These are phyloP conservation scores for Oplegnathus fasciatus DNA, from an alignment of 2,113 vertebrate species.

Conservation along the genomic window DNA sequence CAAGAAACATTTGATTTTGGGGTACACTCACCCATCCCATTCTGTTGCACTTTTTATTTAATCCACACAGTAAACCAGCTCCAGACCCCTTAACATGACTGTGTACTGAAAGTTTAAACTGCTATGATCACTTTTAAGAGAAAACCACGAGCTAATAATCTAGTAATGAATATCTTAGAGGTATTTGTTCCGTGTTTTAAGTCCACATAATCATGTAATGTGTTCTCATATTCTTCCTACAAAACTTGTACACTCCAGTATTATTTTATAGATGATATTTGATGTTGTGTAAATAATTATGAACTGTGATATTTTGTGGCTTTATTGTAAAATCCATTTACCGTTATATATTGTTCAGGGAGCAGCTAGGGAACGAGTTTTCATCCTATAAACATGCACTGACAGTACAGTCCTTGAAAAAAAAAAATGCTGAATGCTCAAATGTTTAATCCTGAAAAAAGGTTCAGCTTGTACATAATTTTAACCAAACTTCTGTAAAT, in stretches of 20 bases:
- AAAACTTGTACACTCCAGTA: background rate
- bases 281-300: background rate
- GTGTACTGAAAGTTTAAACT: background rate
- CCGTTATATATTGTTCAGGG: background rate
- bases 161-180: background rate
- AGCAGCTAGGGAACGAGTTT: background rate
- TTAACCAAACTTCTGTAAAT: background rate
- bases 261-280: background rate
- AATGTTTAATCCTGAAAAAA: background rate
- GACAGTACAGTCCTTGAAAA: too few species aligned
- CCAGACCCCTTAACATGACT: conserved; percentile 9
- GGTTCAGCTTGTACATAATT: background rate
- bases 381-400: background rate
- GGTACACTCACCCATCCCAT: conserved; percentile 13
- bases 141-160: background rate
- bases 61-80: conserved; percentile 6
- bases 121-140: background rate
- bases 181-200: background rate
- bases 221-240: conserved; percentile 12
- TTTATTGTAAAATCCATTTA: too few species aligned
- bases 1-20: conserved; percentile 28
- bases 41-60: background rate
- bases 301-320: background rate
- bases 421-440: background rate
- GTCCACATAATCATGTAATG: background rate